phyloP scores from a whole-genome alignment of 2,888 invertebrate genomes.

The Drosophila koepferae region DNA sequence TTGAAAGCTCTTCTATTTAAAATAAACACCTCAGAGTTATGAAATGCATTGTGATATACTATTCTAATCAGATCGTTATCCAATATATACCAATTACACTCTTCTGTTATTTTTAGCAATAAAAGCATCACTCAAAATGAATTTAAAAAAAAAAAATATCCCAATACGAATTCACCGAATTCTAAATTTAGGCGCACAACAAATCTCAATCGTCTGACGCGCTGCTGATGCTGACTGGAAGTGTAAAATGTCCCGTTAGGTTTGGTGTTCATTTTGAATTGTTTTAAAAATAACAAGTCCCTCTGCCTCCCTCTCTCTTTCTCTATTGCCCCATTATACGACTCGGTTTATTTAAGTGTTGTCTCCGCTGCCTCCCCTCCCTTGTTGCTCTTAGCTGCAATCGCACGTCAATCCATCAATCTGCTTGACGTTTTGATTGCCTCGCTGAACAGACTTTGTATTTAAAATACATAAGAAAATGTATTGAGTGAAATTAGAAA shows the following conservation, averaged over 20 bases:
- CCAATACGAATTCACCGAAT: constrained; percentile 25
- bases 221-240: constrained; percentile 38
- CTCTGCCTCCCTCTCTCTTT: constrained; percentile 1
- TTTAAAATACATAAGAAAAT: constrained; percentile 5
- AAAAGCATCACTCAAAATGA: constrained; percentile 35
- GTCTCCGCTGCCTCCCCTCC: not conserved
- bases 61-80: too few relatives aligned
- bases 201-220: constrained; percentile 25
- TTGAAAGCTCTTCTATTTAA: constrained; percentile 12
- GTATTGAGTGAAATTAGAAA: constrained; percentile 51
- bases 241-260: constrained; percentile 42
- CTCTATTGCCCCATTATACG: not conserved
- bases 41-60: too few relatives aligned
- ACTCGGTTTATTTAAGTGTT: constrained; percentile 36
- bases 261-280: constrained; percentile 17
- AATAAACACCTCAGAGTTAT: not conserved
- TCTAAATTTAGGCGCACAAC: constrained; percentile 50
- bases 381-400: constrained; percentile 31
- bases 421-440: constrained; percentile 70
- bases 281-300: constrained; percentile 46
- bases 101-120: constrained; percentile 41
- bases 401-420: constrained; percentile 68
- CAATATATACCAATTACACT: not conserved
- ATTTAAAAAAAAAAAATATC: constrained; percentile 20
- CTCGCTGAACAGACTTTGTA: constrained; percentile 26